Evolutionary conservation across 1,140 invertebrate species (phyloP), one percentile per base, ranked within the genome.

Genomic region (Atopsyche davidsoni): DNA sequence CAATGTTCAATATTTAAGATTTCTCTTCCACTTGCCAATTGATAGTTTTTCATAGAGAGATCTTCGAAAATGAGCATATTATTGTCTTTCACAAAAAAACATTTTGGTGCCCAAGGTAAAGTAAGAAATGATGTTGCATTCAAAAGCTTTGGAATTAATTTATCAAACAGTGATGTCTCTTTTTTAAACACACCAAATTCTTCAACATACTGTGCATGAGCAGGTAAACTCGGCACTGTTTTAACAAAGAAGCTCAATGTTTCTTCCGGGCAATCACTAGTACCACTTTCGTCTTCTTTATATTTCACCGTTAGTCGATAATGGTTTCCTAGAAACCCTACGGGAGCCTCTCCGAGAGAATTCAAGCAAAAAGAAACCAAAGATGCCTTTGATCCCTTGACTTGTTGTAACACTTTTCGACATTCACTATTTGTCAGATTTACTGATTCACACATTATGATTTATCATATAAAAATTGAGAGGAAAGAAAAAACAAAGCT

Each of bases 311-410:
- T 50, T 16, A 67, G 36, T 45, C 58, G 52, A 51, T 65, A 62
- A 57, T 80, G 76, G 11, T 71, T 65, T 0, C 75, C 72, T 6
- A 79, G 53, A 51, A 71, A 79, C 21, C 78, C 78, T 2, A 72
- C 52, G 4, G 68, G 72, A 38, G 63, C 61, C 0, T 69, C 59
- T 1, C 64, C 63, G 22, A 65, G 67, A n/a, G 54, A 38, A 9
- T 31, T 44, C 28, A 53, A 21, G 6, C 25, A 32, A 32, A 46
- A 47, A 4, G 51, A 46, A 31, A 51, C 18, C 9, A 52, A n/a
- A 19, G 9, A 35, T 24, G 11, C 21, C 9, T 43, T 35, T 17
- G n/a, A 19, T 34, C 46, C 41, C 7, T 43, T 35, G 3, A 46
- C 17, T 21, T 41, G 35, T 51, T 38, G 22, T 16, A 51, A 28